Base-by-base conservation (phyloP, 2,888 invertebrate genomes). In the Myopa testacea region DNA sequence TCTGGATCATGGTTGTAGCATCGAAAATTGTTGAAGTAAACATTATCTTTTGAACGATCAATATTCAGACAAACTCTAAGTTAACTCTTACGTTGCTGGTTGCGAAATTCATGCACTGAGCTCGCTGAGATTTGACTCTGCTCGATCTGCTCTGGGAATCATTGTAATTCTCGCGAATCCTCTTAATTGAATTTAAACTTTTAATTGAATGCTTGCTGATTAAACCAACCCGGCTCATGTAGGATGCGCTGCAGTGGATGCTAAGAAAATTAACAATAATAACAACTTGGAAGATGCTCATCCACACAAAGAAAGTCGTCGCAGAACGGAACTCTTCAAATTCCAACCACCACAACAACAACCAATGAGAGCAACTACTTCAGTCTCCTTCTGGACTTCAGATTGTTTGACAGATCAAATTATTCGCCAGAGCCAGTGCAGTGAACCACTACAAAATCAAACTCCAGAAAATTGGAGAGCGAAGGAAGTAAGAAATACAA, bases 401-500 rank as follows among this genome's bases (percentile, higher is more conserved):
- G 6, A 58, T n/a, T 58, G 58, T 58, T 58, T 58, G n/a, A 14
- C 50, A 50, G 50, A 50, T 50, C 50, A 50, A 50, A 2, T 8
- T 8, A 26, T 1, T 14, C 14, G 52, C 14, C 52, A 12, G 3
- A 52, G 3, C 8, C 52, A 52, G 52, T 12, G 52, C 52, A 52
- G 14, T 52, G 3, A 52, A 52, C 2, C 16, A 58, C 1, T 58
- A n/a, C 2, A 58, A 50, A 50, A 50, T 8, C 50, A n/a, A 58
- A 58, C 3, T 58, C 6, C 10, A 14, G 16, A n/a, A 58, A 58
- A 58, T 58, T 58, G 16, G 16, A 58, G 14, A 58, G 16, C 19
- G n/a, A 62, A 62, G 62, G 34, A 62, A 19, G 62, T 26, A 26
- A n/a, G 19, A 62, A 19, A 62, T n/a, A 62, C 45, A 62, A n/a